These are phyloP conservation scores for Dromaius novaehollandiae DNA, from an alignment of 2,113 vertebrate genomes.

Conservation along the genomic window DNA sequence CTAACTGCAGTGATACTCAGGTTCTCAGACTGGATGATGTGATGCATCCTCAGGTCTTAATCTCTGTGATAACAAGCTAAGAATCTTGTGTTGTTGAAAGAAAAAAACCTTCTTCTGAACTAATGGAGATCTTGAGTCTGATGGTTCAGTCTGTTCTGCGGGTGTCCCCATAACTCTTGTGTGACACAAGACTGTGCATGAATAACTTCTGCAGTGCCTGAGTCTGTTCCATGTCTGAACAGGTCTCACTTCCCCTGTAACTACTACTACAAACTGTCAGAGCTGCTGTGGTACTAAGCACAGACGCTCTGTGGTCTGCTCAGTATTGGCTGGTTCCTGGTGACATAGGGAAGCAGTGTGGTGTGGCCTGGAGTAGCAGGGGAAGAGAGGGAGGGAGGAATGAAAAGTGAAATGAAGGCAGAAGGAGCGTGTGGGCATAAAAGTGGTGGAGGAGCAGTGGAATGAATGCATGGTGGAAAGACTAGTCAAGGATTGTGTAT, in stretches of 20 bases:
- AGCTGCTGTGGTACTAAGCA: not conserved
- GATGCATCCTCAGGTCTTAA: not conserved
- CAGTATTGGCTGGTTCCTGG: not conserved
- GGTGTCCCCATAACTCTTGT: not conserved
- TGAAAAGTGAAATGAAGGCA: not conserved
- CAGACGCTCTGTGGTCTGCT: not conserved
- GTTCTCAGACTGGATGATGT: not conserved
- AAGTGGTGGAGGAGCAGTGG: not conserved
- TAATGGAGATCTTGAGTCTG: not conserved
- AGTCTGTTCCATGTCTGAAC: not conserved
- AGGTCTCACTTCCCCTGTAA: not conserved
- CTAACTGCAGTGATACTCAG: not conserved
- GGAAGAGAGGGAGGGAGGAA: not conserved
- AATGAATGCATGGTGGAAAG: not conserved
- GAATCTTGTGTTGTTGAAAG: not conserved
- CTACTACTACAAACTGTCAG: not conserved
- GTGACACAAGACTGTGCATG: not conserved
- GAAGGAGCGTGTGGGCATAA: not conserved
- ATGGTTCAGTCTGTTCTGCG: not conserved
- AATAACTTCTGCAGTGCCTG: not conserved
- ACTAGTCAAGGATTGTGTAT: not conserved
- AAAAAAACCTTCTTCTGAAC: not conserved
- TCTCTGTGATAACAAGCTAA: not conserved
- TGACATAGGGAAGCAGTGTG: not conserved
- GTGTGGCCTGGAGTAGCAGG: not conserved